These are phyloP conservation scores for Pipistrellus nathusii DNA, from an alignment of 2,797 vertebrate species.

Conservation along the genomic window DNA sequence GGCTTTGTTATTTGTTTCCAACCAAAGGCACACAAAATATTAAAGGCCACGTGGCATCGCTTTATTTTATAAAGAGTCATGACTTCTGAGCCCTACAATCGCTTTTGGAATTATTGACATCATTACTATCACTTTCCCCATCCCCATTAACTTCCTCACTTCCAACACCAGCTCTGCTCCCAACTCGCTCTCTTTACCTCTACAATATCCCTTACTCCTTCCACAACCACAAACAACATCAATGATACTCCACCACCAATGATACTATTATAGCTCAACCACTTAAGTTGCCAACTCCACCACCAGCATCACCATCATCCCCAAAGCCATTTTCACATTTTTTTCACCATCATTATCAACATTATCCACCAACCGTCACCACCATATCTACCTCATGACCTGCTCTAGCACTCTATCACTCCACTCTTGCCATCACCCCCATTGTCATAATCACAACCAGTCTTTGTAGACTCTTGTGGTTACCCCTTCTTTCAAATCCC, in stretches of 20 bases:
- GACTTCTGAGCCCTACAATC: neutral
- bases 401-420: neutral
- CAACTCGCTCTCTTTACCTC: neutral
- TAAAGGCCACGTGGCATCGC: neutral
- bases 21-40: conserved; percentile 32
- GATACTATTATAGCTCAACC: neutral
- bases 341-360: neutral
- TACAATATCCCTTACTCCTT: neutral
- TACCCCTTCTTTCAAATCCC: neutral
- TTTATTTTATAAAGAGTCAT: neutral
- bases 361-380: neutral
- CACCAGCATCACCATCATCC: neutral
- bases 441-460: neutral
- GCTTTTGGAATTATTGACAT: neutral
- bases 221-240: neutral
- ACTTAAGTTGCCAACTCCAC: neutral
- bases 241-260: neutral
- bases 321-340: neutral
- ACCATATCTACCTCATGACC: no score
- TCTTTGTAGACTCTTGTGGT: neutral
- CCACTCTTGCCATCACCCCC: neutral
- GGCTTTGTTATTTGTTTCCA: conserved; percentile 72
- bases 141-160: neutral
- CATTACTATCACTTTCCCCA: neutral
- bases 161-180: neutral